These are phyloP conservation scores for Oncorhynchus gorbuscha DNA, from an alignment of 2,113 vertebrate species.

Conservation along the genomic window DNA sequence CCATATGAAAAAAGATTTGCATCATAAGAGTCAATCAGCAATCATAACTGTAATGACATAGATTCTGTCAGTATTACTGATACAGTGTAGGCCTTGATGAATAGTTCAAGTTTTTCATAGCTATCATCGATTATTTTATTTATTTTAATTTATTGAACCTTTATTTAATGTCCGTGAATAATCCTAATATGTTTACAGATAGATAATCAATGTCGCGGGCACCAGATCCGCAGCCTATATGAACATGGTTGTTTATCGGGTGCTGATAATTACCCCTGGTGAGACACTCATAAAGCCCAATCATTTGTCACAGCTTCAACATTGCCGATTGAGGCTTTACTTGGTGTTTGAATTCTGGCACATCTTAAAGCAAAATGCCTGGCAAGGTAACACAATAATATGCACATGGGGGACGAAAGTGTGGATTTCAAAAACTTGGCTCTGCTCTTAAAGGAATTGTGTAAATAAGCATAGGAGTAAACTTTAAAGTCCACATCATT, in stretches of 20 bases:
- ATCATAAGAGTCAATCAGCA: too few relatives aligned
- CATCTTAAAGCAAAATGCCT: conserved; percentile 16
- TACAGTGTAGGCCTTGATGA: too few relatives aligned
- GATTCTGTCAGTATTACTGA: too few relatives aligned
- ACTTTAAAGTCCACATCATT: background rate
- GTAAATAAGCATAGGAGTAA: background rate
- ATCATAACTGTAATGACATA: too few relatives aligned
- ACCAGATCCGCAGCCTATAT: background rate
- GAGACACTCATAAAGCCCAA: background rate
- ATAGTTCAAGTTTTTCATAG: too few relatives aligned
- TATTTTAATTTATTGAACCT: too few relatives aligned
- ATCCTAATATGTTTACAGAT: background rate
- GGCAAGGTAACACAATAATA: conserved; percentile 3
- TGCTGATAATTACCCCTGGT: conserved; percentile 1
- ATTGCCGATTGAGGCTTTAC: conserved; percentile 16
- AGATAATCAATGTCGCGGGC: background rate
- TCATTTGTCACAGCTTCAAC: conserved; percentile 24
- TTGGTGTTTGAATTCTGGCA: conserved; percentile 19
- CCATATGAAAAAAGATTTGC: too few relatives aligned
- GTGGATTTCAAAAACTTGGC: conserved; percentile 18
- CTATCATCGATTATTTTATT: too few relatives aligned
- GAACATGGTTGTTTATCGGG: background rate
- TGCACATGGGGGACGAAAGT: conserved; percentile 1
- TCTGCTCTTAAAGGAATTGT: background rate
- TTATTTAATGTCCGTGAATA: too few relatives aligned